Percentiles rank a stretch among this genome's conserved stretches.
phyloP scores from a whole-genome alignment of 2,888 invertebrate genomes.

The Drosophila borborema region DNA sequence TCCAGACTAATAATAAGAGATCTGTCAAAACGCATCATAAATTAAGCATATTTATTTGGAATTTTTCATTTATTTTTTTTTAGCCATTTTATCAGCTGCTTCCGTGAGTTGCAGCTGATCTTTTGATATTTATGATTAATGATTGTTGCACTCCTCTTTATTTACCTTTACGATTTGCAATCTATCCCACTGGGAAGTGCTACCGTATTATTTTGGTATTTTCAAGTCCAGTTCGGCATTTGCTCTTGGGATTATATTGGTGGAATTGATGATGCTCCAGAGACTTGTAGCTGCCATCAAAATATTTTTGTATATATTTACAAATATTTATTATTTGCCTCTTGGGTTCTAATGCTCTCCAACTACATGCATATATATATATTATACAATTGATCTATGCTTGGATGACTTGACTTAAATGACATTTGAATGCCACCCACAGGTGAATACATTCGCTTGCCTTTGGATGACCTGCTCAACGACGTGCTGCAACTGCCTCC shows the following conservation, averaged over 20 bases:
- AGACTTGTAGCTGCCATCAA: conserved; percentile 65
- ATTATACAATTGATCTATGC: conserved; percentile 32
- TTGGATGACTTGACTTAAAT: conserved; percentile 50
- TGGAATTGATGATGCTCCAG: conserved; percentile 74
- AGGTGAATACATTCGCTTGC: conserved; percentile 85
- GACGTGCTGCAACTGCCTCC: conserved; percentile 84
- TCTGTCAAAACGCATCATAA: conserved; percentile 76
- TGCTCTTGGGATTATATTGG: conserved; percentile 6
- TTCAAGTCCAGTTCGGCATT: background rate
- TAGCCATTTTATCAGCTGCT: conserved; percentile 58
- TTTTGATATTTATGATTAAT: conserved; percentile 53
- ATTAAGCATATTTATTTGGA: conserved; percentile 49
- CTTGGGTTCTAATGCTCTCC: conserved; percentile 11
- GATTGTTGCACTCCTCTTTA: conserved; percentile 22
- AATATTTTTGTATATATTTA: conserved; percentile 73
- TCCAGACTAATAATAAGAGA: conserved; percentile 1
- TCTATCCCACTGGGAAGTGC: conserved; percentile 62
- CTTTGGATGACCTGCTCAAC: conserved; percentile 84
- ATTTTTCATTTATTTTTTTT: conserved; percentile 4
- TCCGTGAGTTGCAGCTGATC: conserved; percentile 44
- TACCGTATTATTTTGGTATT: conserved; percentile 52
- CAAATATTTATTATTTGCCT: background rate
- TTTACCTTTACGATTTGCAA: conserved; percentile 21
- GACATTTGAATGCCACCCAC: conserved; percentile 42
- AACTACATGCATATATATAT: background rate